These are phyloP conservation scores for Drosophila neonasuta DNA, from an alignment of 2,888 invertebrate species.

Conservation along the genomic window DNA sequence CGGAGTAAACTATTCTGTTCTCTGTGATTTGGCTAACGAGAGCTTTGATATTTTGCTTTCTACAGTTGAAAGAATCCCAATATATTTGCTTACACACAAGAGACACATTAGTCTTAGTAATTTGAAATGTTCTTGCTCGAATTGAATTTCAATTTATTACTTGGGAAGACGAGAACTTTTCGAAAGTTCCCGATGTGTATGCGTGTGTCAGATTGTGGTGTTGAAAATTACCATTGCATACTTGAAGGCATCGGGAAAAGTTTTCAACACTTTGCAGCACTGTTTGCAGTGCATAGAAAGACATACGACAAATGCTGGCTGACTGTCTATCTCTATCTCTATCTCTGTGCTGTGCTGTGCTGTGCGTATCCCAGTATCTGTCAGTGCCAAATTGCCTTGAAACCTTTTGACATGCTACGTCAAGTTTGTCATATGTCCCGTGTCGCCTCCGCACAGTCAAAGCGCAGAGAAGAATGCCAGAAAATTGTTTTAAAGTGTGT, in stretches of 20 bases:
- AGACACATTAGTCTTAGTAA: constrained; percentile 45
- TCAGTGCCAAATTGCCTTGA: constrained; percentile 66
- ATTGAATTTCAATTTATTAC: constrained; percentile 61
- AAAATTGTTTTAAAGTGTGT: constrained; percentile 78
- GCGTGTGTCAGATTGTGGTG: constrained; percentile 24
- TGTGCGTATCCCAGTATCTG: constrained; percentile 22
- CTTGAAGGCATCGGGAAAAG: constrained; percentile 45
- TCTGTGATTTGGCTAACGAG: background rate
- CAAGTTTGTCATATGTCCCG: constrained; percentile 77
- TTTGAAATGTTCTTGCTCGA: constrained; percentile 45
- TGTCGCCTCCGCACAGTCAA: constrained; percentile 20
- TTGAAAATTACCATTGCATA: constrained; percentile 56
- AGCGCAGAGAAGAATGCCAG: constrained; percentile 39
- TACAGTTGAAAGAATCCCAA: background rate
- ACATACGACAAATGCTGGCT: constrained; percentile 10
- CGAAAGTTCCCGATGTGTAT: constrained; percentile 14
- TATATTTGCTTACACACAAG: constrained; percentile 18
- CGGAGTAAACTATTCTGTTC: too few species aligned
- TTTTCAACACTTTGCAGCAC: constrained; percentile 41
- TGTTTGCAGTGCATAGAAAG: constrained; percentile 38
- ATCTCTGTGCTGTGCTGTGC: constrained; percentile 2
- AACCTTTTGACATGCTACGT: constrained; percentile 76
- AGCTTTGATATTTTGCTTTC: background rate
- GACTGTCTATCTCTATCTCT: constrained; percentile 5
- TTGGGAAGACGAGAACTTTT: constrained; percentile 32